These are phyloP conservation scores for Anguilla pacifica DNA, from an alignment of 2,797 vertebrate species.

Conservation along the genomic window DNA sequence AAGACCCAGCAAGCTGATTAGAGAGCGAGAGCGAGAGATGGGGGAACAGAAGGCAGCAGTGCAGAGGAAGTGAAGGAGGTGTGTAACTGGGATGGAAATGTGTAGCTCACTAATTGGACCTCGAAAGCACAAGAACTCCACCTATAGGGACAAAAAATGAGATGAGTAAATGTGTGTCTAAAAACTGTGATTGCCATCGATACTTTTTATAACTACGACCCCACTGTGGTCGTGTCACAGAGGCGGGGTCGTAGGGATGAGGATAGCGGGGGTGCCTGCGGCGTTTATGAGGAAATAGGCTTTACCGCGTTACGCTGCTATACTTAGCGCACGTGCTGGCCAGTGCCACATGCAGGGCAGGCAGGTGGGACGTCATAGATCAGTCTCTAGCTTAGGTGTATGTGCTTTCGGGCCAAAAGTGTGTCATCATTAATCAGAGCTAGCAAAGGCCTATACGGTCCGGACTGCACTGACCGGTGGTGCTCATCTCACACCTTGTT, in stretches of 20 bases:
- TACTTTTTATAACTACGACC: neutral
- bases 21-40: neutral
- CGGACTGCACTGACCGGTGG: neutral
- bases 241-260: neutral
- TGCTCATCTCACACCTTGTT: conserved; percentile 19
- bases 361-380: conserved; percentile 43
- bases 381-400: neutral
- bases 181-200: neutral
- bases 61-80: neutral
- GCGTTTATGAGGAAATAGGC: conserved; percentile 57
- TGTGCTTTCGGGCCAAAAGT: neutral
- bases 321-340: conserved; percentile 56
- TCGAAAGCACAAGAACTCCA: conserved; percentile 26
- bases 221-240: neutral
- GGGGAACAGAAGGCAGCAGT: neutral
- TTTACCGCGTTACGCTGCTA: conserved; percentile 62
- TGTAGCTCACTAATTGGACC: conserved; percentile 30
- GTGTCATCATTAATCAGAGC: neutral
- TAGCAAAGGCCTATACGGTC: neutral
- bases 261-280: neutral
- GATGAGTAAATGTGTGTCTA: neutral
- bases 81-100: conserved; percentile 28
- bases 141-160: neutral
- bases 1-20: conserved; percentile 34
- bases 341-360: conserved; percentile 54